Evolutionary conservation across 2,888 invertebrate species (phyloP).

Genomic region (Stenotaenia linearis): DNA sequence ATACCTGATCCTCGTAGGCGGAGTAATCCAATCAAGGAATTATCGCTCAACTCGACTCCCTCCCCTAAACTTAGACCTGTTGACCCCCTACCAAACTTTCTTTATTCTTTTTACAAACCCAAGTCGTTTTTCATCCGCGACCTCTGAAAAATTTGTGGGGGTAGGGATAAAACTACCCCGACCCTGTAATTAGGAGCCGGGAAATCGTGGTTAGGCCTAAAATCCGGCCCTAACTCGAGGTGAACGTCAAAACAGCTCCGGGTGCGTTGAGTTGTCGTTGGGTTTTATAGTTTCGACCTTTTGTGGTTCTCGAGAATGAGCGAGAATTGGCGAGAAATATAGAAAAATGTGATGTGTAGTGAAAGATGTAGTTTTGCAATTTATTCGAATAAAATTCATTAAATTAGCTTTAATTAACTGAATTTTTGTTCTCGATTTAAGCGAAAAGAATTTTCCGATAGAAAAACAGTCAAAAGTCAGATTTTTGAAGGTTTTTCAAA

Average conservation of each 20-base stretch:
- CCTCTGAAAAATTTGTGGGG: neutral
- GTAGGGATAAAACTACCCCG: neutral
- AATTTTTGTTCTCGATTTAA: too few relatives aligned
- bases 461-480: too few relatives aligned
- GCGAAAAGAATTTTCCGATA: too few relatives aligned
- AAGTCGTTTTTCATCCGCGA: constrained; percentile 19
- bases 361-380: too few relatives aligned
- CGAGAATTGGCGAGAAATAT: too few relatives aligned
- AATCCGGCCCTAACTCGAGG: neutral
- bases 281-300: too few relatives aligned
- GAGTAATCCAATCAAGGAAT: constrained; percentile 19
- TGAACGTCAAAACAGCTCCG: neutral
- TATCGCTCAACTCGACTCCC: neutral
- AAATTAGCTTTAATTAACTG: too few relatives aligned
- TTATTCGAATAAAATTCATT: too few relatives aligned
- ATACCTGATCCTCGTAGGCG: neutral
- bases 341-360: too few relatives aligned
- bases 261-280: too few relatives aligned
- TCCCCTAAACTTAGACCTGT: constrained; percentile 12
- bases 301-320: too few relatives aligned
- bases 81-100: constrained; percentile 27
- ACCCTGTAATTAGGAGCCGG: constrained; percentile 12
- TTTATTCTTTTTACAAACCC: neutral
- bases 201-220: neutral
- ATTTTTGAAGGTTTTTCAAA: too few relatives aligned